A percentile compares a stretch with the other conserved stretches of the same genome.
phyloP scores from a whole-genome alignment of 35 echinoderm and acorn worm genomes.

The Holothuria glaberrima region DNA sequence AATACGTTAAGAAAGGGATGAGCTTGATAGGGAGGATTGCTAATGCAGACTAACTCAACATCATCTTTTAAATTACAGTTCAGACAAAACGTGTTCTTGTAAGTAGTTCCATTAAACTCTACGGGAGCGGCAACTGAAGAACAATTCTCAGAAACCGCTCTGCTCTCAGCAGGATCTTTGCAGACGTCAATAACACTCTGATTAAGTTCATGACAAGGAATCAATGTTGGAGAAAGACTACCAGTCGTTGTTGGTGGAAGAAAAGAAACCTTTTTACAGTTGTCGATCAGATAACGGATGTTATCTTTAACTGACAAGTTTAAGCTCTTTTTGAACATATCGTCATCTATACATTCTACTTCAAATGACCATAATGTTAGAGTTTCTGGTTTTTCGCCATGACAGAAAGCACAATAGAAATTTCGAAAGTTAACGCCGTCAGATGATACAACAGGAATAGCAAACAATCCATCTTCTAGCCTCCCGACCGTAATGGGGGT shows the following conservation, averaged over 20 bases:
- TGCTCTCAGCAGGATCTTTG: neutral
- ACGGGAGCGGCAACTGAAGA: too few species aligned
- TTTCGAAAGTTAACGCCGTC: conserved; percentile 28
- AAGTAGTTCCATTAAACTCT: too few species aligned
- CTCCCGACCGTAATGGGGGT: conserved; percentile 3
- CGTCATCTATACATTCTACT: neutral
- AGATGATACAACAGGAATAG: conserved; percentile 6
- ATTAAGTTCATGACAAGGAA: conserved; percentile 10
- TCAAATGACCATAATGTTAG: neutral
- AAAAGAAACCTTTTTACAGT: neutral
- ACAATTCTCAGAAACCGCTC: too few species aligned
- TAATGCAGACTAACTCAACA: too few species aligned
- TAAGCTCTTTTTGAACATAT: neutral
- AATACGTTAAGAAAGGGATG: too few species aligned
- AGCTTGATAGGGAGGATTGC: too few species aligned
- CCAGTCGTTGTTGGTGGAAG: neutral
- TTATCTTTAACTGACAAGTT: neutral
- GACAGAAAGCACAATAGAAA: conserved; percentile 45
- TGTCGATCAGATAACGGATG: neutral
- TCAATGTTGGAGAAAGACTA: neutral
- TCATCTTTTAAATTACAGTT: too few species aligned
- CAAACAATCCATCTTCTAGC: conserved; percentile 1
- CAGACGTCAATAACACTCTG: neutral
- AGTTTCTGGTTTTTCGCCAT: neutral
- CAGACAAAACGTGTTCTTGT: too few species aligned